These are phyloP conservation scores for Amazona vittata DNA, from an alignment of 2,113 vertebrate species.

Conservation along the genomic window DNA sequence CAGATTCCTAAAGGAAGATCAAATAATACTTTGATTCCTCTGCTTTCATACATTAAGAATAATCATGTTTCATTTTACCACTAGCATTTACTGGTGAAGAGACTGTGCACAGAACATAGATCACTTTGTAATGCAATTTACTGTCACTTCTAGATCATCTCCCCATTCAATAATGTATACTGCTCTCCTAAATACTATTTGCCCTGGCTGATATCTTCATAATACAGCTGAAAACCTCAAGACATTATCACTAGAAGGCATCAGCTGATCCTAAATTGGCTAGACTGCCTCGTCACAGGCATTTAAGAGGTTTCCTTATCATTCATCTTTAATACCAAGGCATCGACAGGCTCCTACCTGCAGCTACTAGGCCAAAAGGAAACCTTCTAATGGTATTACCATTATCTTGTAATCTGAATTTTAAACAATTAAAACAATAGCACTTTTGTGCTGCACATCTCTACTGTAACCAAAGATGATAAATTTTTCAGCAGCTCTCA, in stretches of 20 bases:
- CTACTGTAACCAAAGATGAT: not conserved
- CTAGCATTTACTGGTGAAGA: not conserved
- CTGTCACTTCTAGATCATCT: conserved; percentile 48
- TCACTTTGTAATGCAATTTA: conserved; percentile 55
- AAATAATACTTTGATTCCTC: not conserved
- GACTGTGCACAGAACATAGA: not conserved
- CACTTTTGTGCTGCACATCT: not conserved
- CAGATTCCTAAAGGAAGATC: conserved; percentile 19
- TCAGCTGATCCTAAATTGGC: conserved; percentile 68
- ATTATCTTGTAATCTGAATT: conserved; percentile 71
- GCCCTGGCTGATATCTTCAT: conserved; percentile 55
- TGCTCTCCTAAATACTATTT: conserved; percentile 44
- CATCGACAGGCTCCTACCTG: conserved; percentile 63
- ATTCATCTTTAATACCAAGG: conserved; percentile 65
- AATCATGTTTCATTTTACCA: conserved; percentile 17
- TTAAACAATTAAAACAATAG: conserved; percentile 65
- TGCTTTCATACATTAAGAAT: conserved; percentile 20
- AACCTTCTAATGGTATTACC: conserved; percentile 57
- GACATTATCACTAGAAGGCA: conserved; percentile 53
- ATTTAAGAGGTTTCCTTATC: conserved; percentile 60
- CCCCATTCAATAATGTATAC: conserved; percentile 43
- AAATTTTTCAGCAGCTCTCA: not conserved
- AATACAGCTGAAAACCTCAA: conserved; percentile 65
- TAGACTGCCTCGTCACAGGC: conserved; percentile 20
- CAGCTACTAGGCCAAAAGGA: conserved; percentile 29